Evolutionary conservation across 2,113 vertebrate genomes (phyloP), one percentile per base, ranked within the genome.

Genomic region (Channa argus): DNA sequence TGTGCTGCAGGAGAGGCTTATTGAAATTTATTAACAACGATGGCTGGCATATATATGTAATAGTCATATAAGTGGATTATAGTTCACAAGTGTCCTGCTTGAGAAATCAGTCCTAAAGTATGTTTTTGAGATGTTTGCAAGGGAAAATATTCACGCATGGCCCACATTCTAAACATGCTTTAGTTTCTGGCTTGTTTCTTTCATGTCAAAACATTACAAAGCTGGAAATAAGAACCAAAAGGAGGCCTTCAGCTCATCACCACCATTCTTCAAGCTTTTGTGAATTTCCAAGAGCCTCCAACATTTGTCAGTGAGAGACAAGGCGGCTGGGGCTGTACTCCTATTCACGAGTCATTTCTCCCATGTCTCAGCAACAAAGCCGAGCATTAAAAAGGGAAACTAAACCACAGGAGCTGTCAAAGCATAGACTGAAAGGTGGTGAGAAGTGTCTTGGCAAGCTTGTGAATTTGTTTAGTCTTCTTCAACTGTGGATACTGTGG

Each of bases 231-330:
- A 33, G 37, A 88, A 76, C 71, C 69, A 78, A 84, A 75, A 74
- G 12, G 39, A 86, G 77, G 69, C 78, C 50, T 79, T 83, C 72
- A 71, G 53, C 85, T 89, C 86, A 80, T 88, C 77, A 67, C 56
- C 64, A 77, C 78, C 87, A 83, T 78, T 89, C 78, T 81, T 83
- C 68, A 86, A 88, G 87, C 71, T 82, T 85, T 86, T 90, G 74
- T 84, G 69, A 76, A 72, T 83, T 87, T 87, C 70, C 33, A 45
- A 79, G 85, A 64, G 70, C 66, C 69, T 88, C 70, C 71, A 60
- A 58, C 82, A 72, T 82, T 89, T 70, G 68, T 87, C 70, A 78
- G 81, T 54, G 71, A 82, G 74, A 89, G 80, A 47, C 70, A 63
- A 82, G 82, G 71, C 50, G 47, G 72, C 77, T 82, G 71, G 62